Percentiles rank a stretch among this genome's conserved stretches.
Evolutionary conservation across 2,113 vertebrate species (phyloP).

Genomic region (Rhodinocichla rosea): DNA sequence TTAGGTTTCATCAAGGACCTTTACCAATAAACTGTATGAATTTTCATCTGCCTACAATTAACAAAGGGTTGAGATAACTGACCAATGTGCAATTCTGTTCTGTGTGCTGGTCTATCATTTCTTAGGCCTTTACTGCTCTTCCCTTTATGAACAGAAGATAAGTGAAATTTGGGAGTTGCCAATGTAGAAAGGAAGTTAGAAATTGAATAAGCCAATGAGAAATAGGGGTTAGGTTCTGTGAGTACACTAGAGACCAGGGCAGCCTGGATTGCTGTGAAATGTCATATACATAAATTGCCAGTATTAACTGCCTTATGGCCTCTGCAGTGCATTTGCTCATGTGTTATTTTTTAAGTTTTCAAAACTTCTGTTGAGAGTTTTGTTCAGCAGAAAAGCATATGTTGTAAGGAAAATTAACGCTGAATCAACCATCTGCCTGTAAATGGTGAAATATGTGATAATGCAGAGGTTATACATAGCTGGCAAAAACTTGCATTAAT

Average conservation of each 20-base stretch:
- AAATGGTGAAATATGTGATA: neutral
- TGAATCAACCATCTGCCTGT: neutral
- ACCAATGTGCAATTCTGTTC: neutral
- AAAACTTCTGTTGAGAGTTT: neutral
- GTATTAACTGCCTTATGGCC: neutral
- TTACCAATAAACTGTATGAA: neutral
- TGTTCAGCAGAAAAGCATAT: neutral
- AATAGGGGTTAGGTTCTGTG: neutral
- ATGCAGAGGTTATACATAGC: neutral
- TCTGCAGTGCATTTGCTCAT: neutral
- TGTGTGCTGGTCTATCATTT: fast-evolving
- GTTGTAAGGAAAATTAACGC: neutral
- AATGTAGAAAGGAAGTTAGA: neutral
- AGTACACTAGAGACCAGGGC: neutral
- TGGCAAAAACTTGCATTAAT: neutral
- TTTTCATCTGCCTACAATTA: neutral
- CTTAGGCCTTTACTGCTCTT: neutral
- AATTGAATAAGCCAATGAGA: neutral
- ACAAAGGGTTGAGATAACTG: neutral
- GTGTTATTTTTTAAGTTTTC: neutral
- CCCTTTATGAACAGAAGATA: neutral
- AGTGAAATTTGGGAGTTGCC: neutral
- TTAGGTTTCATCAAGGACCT: neutral
- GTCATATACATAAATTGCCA: neutral
- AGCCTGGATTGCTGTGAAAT: neutral